Base-by-base conservation (phyloP, 2,113 vertebrate species). In the Python bivittatus region DNA sequence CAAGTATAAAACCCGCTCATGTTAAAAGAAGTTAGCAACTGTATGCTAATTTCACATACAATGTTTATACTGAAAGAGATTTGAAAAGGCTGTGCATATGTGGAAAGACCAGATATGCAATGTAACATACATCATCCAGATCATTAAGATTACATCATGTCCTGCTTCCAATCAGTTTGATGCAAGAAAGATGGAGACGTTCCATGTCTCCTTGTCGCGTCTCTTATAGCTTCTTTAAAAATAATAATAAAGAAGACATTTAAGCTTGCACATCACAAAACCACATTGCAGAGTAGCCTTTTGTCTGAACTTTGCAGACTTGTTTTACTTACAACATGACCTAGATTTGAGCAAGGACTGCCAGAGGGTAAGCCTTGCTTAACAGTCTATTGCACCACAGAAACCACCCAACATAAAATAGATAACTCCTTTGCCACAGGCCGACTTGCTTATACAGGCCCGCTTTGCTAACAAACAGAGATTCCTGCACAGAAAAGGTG, bases 321-420 rank as follows among this genome's bases (percentile, higher is more conserved):
- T 96, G 95, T 96, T 97, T 94, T 95, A 96, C 96, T 95, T 93
- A 96, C 27, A 95, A 94, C 90, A 0, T 91, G 93, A 90, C 95
- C 96, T 91, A 96, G 96, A 95, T 97, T 95, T 92, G 87, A 96
- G 94, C 93, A 91, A 93, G 95, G 92, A 97, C 89, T 94, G 97
- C 96, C 96, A 96, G 96, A 97, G 95, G 96, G 96, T 93, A 96
- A 95, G 93, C 95, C 93, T 91, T 94, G 93, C 1, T 54, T 95
- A 95, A 92, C 89, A 89, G 4, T 33, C 93, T 92, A 94, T 97
- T 96, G 96, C 96, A 96, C 95, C 96, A 97, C 94, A 96, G 96
- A 97, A 97, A 97, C 96, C 97, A 97, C 97, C 96, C 96, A 96
- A 90, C 94, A 94, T 95, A 96, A 89, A 94, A 94, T 93, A 95